Conservation (phyloP, 2,888 invertebrate genomes). For the Herminia tarsipennalis region DNA sequence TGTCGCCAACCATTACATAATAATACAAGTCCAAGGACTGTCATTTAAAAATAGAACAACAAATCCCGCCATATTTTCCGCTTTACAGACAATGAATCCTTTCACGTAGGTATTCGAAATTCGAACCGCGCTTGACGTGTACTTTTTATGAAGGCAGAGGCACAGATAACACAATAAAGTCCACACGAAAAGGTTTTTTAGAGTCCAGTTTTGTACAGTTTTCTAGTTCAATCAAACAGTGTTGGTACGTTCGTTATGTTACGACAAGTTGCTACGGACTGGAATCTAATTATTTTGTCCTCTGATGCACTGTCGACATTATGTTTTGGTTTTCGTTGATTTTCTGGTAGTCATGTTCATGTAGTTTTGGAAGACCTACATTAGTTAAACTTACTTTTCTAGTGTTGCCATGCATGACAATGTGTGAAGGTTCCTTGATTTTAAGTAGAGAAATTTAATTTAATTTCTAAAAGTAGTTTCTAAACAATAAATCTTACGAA, state of each 20-base stretch:
- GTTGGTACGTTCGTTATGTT: slow-evolving; percentile 59
- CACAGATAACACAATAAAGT: slow-evolving; percentile 54
- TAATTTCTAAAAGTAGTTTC: background rate
- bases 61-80: slow-evolving; percentile 25
- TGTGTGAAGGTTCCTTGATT: no score
- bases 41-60: slow-evolving; percentile 15
- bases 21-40: background rate
- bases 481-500: slow-evolving; percentile 2
- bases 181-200: slow-evolving; percentile 39
- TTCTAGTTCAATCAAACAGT: slow-evolving; percentile 45
- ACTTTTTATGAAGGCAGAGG: slow-evolving; percentile 36
- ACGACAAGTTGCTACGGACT: slow-evolving; percentile 46
- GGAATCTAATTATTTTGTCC: slow-evolving; percentile 54
- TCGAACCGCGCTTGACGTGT: slow-evolving; percentile 26
- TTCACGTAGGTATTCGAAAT: slow-evolving; percentile 29
- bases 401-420: no score
- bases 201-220: slow-evolving; percentile 22
- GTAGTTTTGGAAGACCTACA: no score
- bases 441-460: background rate
- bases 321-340: slow-evolving; percentile 22
- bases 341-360: no score
- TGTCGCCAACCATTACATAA: background rate
- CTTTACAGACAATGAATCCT: slow-evolving; percentile 32
- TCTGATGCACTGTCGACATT: slow-evolving; percentile 38
- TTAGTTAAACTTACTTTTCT: no score